Evolutionary conservation across 2,797 vertebrate species (phyloP).

Genomic region (Gorsachius magnificus): DNA sequence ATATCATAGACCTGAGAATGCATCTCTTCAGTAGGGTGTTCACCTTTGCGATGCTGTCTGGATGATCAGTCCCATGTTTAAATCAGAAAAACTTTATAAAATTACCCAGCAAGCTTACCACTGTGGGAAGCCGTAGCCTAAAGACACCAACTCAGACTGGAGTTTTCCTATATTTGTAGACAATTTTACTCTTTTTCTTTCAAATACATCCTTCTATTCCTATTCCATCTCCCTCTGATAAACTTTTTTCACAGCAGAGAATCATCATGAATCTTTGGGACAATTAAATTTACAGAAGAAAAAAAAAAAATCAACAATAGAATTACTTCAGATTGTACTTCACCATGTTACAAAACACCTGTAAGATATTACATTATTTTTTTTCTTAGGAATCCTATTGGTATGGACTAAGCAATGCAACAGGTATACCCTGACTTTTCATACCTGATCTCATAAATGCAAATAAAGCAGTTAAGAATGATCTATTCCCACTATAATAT

Average conservation of each 20-base stretch:
- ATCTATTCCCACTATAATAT: not conserved
- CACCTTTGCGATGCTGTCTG: not conserved
- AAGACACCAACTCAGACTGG: not conserved
- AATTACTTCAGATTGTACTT: not conserved
- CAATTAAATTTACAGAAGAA: not conserved
- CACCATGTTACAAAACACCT: not conserved
- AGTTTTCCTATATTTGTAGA: not conserved
- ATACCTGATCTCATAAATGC: not conserved
- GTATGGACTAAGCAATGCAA: not conserved
- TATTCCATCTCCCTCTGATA: not conserved
- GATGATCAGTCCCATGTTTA: not conserved
- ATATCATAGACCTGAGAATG: not conserved
- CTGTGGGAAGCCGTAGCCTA: not conserved
- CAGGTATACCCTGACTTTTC: not conserved
- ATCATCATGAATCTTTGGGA: not conserved
- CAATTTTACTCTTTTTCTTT: not conserved
- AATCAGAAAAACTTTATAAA: not conserved
- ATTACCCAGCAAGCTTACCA: not conserved
- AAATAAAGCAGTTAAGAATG: not conserved
- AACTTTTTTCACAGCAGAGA: not conserved
- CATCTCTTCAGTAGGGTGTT: not conserved
- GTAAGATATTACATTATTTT: not conserved
- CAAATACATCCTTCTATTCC: not conserved
- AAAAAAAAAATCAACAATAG: not conserved
- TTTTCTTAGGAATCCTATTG: not conserved